Evolutionary conservation across 1,140 invertebrate species (phyloP).

Genomic region (Drosophila subpulchrella): DNA sequence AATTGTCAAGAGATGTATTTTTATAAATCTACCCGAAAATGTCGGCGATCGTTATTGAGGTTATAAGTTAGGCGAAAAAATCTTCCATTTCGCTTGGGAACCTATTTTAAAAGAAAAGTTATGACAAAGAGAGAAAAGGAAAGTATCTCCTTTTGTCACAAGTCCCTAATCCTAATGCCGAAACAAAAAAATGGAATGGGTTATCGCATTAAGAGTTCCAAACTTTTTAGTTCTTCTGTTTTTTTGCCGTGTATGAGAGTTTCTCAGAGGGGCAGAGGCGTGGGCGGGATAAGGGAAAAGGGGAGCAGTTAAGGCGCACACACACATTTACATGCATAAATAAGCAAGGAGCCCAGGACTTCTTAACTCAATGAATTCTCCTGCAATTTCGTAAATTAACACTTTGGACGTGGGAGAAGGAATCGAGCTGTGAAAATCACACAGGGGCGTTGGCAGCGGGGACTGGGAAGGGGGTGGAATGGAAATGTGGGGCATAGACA

Average conservation of each 20-base stretch:
- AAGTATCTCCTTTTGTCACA: too few relatives aligned
- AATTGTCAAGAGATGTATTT: too few relatives aligned
- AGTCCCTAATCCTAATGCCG: too few relatives aligned
- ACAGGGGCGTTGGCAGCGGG: not conserved
- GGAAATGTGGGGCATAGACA: slow-evolving; percentile 35
- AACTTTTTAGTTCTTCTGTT: not conserved
- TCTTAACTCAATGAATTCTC: slow-evolving; percentile 81
- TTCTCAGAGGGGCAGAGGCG: not conserved
- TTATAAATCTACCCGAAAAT: too few relatives aligned
- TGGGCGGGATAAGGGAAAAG: not conserved
- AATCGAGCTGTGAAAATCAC: slow-evolving; percentile 49
- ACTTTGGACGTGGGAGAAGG: slow-evolving; percentile 46
- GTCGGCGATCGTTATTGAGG: too few relatives aligned
- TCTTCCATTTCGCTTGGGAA: too few relatives aligned
- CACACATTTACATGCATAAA: slow-evolving; percentile 78
- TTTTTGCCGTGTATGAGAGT: slow-evolving; percentile 12
- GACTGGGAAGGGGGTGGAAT: not conserved
- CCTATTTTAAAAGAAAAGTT: too few relatives aligned
- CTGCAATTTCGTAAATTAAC: slow-evolving; percentile 82
- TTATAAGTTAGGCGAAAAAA: too few relatives aligned
- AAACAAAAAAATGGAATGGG: too few relatives aligned
- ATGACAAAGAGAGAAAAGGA: too few relatives aligned
- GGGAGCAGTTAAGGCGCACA: slow-evolving; percentile 29
- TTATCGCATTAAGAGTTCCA: not conserved
- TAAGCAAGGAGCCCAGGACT: slow-evolving; percentile 56